Evolutionary conservation across 2,797 vertebrate species (phyloP), one percentile per base, ranked within the genome.

Genomic region (Menidia menidia): DNA sequence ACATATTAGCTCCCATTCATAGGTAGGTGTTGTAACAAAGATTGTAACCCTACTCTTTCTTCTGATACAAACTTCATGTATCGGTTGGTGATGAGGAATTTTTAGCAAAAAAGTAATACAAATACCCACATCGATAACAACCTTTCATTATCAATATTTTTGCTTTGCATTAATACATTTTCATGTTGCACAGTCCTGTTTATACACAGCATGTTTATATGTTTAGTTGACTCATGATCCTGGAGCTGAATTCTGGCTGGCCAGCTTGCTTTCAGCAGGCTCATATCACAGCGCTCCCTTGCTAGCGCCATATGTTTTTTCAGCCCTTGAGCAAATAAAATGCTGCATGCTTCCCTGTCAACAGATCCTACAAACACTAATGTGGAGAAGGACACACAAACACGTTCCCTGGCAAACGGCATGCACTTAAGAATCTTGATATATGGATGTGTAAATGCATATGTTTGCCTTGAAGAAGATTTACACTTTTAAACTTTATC

Each of bases 321-420:
- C 88, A 87, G 74, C 75, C 75, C 82, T 79, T 82, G 81, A 85
- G 87, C 86, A 89, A 90, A 94, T 89, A 91, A 92, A 92, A 91
- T 81, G 71, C 87, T 84, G 91, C 88, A 74, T 91, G 90, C 89
- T 89, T 92, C 76, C 68, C 89, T 92, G 87, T 92, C 91, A 91
- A 90, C 92, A 90, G 84, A 89, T 89, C 87, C 85, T 78, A 85
- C 87, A 86, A 86, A 89, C 90, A 89, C 87, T 87, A 84, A 88
- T 85, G 77, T 67, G 81, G 76, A 79, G 79, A 86, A 59, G 72
- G 82, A 83, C 75, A 32, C 80, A 82, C 78, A 71, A 75, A 81
- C 79, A 80, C 68, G 41, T 33, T 39, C 53, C 77, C 67, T 65
- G 63, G 58, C 64, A 71, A 66, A 83, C 60, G 59, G 60, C 61